These are phyloP conservation scores for Drosophila hydei DNA, from an alignment of 1,140 invertebrate genomes.

Conservation along the genomic window DNA sequence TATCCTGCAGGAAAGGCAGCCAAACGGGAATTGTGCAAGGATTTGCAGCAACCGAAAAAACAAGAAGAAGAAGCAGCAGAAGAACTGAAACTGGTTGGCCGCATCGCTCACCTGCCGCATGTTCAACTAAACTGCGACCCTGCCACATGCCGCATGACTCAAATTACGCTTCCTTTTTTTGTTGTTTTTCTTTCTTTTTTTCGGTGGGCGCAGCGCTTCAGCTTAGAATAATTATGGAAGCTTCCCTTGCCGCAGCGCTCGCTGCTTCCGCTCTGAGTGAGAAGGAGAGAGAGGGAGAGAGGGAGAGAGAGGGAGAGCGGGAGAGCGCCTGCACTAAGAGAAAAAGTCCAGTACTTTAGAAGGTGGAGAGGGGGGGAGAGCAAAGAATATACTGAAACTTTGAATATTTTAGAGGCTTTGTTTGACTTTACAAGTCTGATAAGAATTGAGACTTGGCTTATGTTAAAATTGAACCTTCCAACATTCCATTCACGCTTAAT, in stretches of 20 bases:
- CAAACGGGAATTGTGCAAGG: slow-evolving; percentile 54
- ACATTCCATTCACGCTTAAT: too few species aligned
- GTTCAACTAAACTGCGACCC: slow-evolving; percentile 6
- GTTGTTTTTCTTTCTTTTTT: slow-evolving; percentile 14
- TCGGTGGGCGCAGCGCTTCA: slow-evolving; percentile 19
- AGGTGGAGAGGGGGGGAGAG: too few species aligned
- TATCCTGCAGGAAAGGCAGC: slow-evolving; percentile 46
- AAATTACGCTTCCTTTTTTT: slow-evolving; percentile 62
- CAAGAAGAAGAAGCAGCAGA: background rate
- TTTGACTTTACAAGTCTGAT: too few species aligned
- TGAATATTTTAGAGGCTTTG: too few species aligned
- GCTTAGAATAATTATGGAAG: slow-evolving; percentile 65
- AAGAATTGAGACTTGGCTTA: too few species aligned
- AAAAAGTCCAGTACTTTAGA: background rate
- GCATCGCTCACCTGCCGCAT: slow-evolving; percentile 46
- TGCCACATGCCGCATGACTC: slow-evolving; percentile 75
- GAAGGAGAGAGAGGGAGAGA: background rate
- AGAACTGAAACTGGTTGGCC: slow-evolving; percentile 29
- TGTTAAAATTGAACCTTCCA: too few species aligned
- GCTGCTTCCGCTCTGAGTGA: slow-evolving; percentile 52
- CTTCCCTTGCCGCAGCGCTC: slow-evolving; percentile 17
- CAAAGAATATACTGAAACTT: too few species aligned
- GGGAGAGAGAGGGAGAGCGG: slow-evolving; percentile 3
- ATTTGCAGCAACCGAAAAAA: slow-evolving; percentile 25
- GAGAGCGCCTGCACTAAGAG: background rate